phyloP scores from a whole-genome alignment of 1,140 invertebrate genomes.

The Antheraea pernyi region DNA sequence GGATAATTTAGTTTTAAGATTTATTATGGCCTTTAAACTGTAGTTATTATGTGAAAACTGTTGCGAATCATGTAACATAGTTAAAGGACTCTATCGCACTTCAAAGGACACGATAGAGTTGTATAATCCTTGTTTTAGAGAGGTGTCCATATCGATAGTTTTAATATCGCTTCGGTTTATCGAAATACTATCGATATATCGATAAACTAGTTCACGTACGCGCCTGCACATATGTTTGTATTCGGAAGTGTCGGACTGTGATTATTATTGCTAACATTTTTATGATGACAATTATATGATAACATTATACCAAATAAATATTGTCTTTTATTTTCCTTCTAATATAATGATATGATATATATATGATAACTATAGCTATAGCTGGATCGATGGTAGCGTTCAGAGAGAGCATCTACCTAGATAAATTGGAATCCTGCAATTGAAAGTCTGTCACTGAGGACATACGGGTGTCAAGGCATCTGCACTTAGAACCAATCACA shows the following conservation, averaged over 20 bases:
- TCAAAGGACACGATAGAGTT: background rate
- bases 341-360: too few relatives aligned
- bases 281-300: constrained; percentile 76
- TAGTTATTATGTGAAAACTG: constrained; percentile 10
- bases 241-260: constrained; percentile 72
- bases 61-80: background rate
- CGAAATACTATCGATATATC: background rate
- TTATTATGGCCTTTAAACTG: background rate
- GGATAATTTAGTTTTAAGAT: constrained; percentile 6
- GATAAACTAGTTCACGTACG: background rate
- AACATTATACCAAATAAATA: constrained; percentile 69
- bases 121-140: background rate
- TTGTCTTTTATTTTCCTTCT: constrained; percentile 34
- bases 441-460: too few relatives aligned
- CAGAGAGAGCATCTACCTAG: too few relatives aligned
- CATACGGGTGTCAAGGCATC: too few relatives aligned
- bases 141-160: background rate
- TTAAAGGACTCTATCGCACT: background rate
- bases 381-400: too few relatives aligned
- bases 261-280: constrained; percentile 78
- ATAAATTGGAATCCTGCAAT: too few relatives aligned
- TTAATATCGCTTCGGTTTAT: background rate
- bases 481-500: too few relatives aligned
- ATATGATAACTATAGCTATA: too few relatives aligned
- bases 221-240: constrained; percentile 17